Base-by-base conservation (phyloP, 2,888 invertebrate genomes). In the Rhopalosiphum nymphaeae region DNA sequence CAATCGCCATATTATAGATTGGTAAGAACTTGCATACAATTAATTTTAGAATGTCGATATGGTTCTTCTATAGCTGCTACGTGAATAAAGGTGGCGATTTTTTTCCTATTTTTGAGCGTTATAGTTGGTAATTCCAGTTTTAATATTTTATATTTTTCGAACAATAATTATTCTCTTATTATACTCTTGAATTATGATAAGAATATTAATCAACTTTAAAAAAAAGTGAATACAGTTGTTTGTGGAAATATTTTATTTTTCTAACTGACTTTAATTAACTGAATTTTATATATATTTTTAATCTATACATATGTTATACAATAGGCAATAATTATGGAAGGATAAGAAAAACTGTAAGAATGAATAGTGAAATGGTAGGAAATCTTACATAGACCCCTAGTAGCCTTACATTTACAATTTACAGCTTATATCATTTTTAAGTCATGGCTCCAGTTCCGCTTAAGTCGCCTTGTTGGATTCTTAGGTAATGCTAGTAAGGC, bases 61-160 rank as follows among this genome's bases (percentile, higher is more conserved):
- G 13, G 29, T 86, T 46, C 1, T 29, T 46, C 29, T 46, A n/a
- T 1, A 78, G 36, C 36, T 78, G 36, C 3, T 78, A 21, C 21
- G 36, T 9, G 7, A 78, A 1, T 36, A 78, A 36, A 36, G 36
- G 36, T 78, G 13, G 56, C 36, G 53, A 57, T 56, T 85, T 85
- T 0, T 88, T 67, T 29, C 53, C 87, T 93, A 93, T 89, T 93
- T 89, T 85, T 25, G 89, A 90, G 10, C 36, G 10, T 44, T 25
- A 36, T 44, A 3, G 13, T 36, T 46, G 93, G 93, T 93, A 89
- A 93, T 93, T 89, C 93, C 93, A 57, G 46, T 87, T 44, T 9
- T 3, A 36, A 9, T 16, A 61, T 49, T 26, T 78, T 0, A 5
- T 42, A 25, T 36, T 91, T 26, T 78, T 91, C 11, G 5, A 21